Evolutionary conservation across 2,888 invertebrate species (phyloP).

Genomic region (Homarus gammarus): DNA sequence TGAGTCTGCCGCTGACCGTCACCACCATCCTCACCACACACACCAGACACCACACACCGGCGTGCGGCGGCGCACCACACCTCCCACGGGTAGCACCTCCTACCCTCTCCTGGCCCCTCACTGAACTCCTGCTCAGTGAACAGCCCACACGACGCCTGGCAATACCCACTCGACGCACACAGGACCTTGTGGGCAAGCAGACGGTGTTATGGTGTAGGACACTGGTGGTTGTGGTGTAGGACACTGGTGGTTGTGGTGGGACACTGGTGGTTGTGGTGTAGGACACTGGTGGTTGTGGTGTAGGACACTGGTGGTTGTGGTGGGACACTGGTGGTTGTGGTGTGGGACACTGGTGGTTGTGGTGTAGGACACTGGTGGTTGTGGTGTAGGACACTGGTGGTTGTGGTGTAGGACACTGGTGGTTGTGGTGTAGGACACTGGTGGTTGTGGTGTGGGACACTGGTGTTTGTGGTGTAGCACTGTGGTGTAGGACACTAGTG

Average conservation of each 20-base stretch:
- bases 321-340: no score
- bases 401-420: background rate
- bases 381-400: no score
- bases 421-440: background rate
- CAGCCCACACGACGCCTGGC: slow-evolving; percentile 16
- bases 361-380: no score
- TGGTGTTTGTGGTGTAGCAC: background rate
- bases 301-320: no score
- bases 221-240: background rate
- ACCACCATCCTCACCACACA: slow-evolving; percentile 5
- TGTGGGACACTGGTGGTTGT: no score
- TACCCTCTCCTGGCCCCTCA: background rate
- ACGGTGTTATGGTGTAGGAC: background rate
- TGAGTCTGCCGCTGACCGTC: background rate
- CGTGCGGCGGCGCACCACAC: slow-evolving; percentile 16
- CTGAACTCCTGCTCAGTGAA: background rate
- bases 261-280: slow-evolving; percentile 1
- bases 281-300: background rate
- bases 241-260: background rate
- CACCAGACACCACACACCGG: slow-evolving; percentile 36
- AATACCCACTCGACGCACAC: slow-evolving; percentile 20
- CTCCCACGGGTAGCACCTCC: slow-evolving; percentile 17
- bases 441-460: background rate
- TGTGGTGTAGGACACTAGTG: no score
- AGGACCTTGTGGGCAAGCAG: slow-evolving; percentile 25